Evolutionary conservation across 2,797 vertebrate genomes (phyloP), one percentile per base, ranked within the genome.

Genomic region (Luscinia luscinia): DNA sequence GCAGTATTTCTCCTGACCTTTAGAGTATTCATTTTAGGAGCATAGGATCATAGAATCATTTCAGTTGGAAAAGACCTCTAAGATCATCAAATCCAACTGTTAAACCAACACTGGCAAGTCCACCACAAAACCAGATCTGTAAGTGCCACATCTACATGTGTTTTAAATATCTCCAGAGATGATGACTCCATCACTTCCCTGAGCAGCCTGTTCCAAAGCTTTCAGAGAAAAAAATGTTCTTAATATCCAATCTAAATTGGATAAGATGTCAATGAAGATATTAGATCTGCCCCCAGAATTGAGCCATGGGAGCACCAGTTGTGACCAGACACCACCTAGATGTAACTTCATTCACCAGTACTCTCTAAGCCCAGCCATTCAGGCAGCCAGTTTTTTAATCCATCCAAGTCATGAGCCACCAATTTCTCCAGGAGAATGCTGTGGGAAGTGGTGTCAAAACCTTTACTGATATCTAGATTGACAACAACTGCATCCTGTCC

Each of bases 1-100:
- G 43, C 41, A 63, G 32, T 69, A 34, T 69, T 90, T 95, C 87
- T 90, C 38, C 77, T 73, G 83, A 84, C 45, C 57, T 93, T 84
- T 70, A 52, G 36, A 91, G 23, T 34, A 54, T 79, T 84, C 48
- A 36, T 88, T 64, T 46, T 64, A 52, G n/a, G 15, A 58, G 9
- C 49, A 57, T 30, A 63, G 14, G 21, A 45, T 58, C 58, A 58
- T 40, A 59, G 45, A 46, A 52, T 70, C 24, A 32, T 64, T 58
- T 70, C 14, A 4, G 12, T 30, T 70, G 49, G 12, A 59, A 70
- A 82, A 76, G 41, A 64, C 21, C 15, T 70, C 45, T 45, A 36
- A 70, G 18, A 70, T 58, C 45, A 45, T 64, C 38, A 64, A 32
- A 57, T 34, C 51, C n/a, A 13, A 6, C 17, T 30, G 15, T 46